Conservation (phyloP, 1,140 invertebrate genomes). For the Cepaea nemoralis region DNA sequence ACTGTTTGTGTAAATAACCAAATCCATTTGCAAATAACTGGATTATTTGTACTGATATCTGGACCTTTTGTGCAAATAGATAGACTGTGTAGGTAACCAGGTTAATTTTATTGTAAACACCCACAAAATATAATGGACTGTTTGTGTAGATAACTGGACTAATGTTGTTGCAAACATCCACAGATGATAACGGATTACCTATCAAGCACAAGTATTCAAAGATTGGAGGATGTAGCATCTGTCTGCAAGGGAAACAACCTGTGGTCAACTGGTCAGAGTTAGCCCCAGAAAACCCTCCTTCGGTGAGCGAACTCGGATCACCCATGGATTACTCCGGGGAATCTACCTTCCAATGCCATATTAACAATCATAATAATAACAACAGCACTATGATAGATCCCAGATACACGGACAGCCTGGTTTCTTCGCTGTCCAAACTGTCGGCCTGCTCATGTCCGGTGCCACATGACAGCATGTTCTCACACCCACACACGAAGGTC, state of each 20-base stretch:
- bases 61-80: too few relatives aligned
- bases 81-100: too few relatives aligned
- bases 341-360: slow-evolving; percentile 33
- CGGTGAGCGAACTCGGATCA: slow-evolving; percentile 73
- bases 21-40: too few relatives aligned
- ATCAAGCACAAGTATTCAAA: slow-evolving; percentile 50
- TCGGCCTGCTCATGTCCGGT: slow-evolving; percentile 67
- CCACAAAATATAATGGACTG: too few relatives aligned
- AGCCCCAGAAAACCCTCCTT: slow-evolving; percentile 84
- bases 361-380: not conserved
- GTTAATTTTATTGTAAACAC: too few relatives aligned
- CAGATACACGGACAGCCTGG: slow-evolving; percentile 52
- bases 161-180: slow-evolving; percentile 14
- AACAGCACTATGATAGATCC: slow-evolving; percentile 43
- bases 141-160: too few relatives aligned
- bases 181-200: slow-evolving; percentile 71
- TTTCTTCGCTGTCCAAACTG: slow-evolving; percentile 65
- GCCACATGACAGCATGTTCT: slow-evolving; percentile 53
- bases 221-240: slow-evolving; percentile 55
- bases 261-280: slow-evolving; percentile 82
- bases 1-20: too few relatives aligned
- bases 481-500: slow-evolving; percentile 48
- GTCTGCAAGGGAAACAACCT: slow-evolving; percentile 55
- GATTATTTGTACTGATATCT: too few relatives aligned
- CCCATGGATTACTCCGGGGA: not conserved